Percentiles rank a stretch among this genome's conserved stretches.
Conservation (phyloP, 64 coral and sea anemone species). For the Dendrophyllia cribrosa region DNA sequence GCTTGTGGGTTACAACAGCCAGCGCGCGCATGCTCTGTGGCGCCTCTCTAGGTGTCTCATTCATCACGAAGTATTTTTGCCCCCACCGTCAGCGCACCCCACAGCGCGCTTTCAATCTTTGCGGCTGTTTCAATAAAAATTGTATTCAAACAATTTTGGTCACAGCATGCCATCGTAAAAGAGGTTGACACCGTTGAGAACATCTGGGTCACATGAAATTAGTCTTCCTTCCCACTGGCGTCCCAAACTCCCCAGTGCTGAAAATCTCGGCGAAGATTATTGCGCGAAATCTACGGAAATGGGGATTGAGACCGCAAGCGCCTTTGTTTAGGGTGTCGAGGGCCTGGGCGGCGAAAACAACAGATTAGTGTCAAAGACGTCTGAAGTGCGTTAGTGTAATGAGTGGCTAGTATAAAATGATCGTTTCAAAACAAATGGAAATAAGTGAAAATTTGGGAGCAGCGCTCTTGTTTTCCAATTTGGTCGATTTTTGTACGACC, state of each 20-base stretch:
- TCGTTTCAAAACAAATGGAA: neutral
- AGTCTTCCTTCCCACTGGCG: constrained; percentile 11
- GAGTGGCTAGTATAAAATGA: too few relatives aligned
- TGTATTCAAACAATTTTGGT: constrained; percentile 58
- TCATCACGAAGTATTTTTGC: constrained; percentile 54
- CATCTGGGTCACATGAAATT: constrained; percentile 47
- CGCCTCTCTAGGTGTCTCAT: constrained; percentile 39
- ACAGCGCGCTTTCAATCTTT: constrained; percentile 60
- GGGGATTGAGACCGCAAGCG: neutral
- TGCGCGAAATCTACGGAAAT: neutral
- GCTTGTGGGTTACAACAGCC: neutral
- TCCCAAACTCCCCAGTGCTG: neutral
- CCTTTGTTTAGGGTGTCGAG: constrained; percentile 24
- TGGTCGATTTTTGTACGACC: neutral
- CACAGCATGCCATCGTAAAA: constrained; percentile 27
- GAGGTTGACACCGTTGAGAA: constrained; percentile 46
- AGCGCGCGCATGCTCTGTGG: constrained; percentile 25
- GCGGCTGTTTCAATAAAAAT: constrained; percentile 61
- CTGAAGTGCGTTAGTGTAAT: neutral
- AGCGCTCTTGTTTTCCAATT: neutral
- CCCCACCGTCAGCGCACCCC: constrained; percentile 51
- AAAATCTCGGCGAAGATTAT: neutral
- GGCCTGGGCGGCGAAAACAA: constrained; percentile 18
- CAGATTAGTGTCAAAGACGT: neutral
- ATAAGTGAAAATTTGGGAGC: neutral